phyloP scores from a whole-genome alignment of 2,113 vertebrate genomes.

The Siniperca chuatsi region DNA sequence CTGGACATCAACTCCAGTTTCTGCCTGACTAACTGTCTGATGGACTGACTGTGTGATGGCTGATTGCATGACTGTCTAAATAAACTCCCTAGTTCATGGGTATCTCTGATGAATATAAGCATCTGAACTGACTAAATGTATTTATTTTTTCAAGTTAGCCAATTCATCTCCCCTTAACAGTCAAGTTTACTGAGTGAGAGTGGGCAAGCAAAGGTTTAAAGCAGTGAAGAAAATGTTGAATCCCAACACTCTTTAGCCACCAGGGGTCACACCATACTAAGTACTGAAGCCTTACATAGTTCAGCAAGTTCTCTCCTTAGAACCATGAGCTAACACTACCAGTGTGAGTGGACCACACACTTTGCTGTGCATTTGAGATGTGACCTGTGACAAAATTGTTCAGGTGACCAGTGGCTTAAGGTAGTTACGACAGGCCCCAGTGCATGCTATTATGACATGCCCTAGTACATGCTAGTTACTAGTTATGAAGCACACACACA shows the following conservation, averaged over 20 bases:
- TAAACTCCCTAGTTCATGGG: background rate
- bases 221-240: background rate
- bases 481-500: too few relatives aligned
- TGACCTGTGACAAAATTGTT: background rate
- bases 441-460: too few relatives aligned
- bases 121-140: background rate
- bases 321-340: constrained; percentile 1
- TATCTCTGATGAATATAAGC: background rate
- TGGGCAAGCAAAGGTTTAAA: constrained; percentile 10
- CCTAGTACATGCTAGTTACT: too few relatives aligned
- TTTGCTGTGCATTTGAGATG: constrained; percentile 31
- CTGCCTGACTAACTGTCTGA: background rate
- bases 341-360: constrained; percentile 13
- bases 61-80: background rate
- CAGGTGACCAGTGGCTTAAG: background rate
- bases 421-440: too few relatives aligned
- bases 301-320: constrained; percentile 31
- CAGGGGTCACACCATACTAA: constrained; percentile 60
- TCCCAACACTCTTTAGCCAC: constrained; percentile 40
- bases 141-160: background rate
- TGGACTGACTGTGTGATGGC: background rate
- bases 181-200: background rate
- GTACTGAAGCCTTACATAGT: background rate
- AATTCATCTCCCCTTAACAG: background rate
- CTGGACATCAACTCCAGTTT: background rate